Conservation (phyloP, 2,888 invertebrate species). For the Parnassius apollo region DNA sequence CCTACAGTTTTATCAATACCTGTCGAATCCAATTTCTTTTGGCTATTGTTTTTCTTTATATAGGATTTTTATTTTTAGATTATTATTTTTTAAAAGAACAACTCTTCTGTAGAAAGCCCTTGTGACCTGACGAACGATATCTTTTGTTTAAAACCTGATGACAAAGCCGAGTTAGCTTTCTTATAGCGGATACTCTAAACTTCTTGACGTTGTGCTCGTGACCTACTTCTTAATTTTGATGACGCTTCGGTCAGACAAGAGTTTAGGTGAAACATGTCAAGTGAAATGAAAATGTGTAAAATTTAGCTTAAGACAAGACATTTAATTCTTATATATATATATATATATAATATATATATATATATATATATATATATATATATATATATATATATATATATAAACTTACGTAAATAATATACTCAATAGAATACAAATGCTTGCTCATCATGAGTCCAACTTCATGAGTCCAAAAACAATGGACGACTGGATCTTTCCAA, state of each 20-base stretch:
- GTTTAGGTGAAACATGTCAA: conserved; percentile 28
- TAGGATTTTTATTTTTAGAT: conserved; percentile 15
- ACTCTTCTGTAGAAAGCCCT: conserved; percentile 21
- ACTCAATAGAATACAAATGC: too few species aligned
- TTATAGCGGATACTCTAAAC: conserved; percentile 26
- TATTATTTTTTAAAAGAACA: conserved; percentile 27
- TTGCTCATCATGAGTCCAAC: too few species aligned
- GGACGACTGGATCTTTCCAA: too few species aligned
- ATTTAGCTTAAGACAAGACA: conserved; percentile 14
- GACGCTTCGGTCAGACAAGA: conserved; percentile 26
- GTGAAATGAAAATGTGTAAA: conserved; percentile 22
- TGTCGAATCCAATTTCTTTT: not conserved
- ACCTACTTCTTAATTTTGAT: conserved; percentile 30
- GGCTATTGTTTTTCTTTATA: conserved; percentile 6
- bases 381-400: too few species aligned
- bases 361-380: too few species aligned
- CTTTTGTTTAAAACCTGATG: conserved; percentile 28
- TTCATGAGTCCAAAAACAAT: too few species aligned
- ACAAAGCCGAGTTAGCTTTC: conserved; percentile 25
- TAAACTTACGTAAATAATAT: too few species aligned
- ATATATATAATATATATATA: too few species aligned
- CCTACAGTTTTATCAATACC: conserved; percentile 1
- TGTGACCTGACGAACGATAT: conserved; percentile 25
- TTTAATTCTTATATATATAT: not conserved
- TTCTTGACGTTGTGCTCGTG: conserved; percentile 24